Percentiles rank a stretch among this genome's conserved stretches.
These are phyloP conservation scores for Callinectes sapidus DNA, from an alignment of 2,888 invertebrate species.

Conservation along the genomic window DNA sequence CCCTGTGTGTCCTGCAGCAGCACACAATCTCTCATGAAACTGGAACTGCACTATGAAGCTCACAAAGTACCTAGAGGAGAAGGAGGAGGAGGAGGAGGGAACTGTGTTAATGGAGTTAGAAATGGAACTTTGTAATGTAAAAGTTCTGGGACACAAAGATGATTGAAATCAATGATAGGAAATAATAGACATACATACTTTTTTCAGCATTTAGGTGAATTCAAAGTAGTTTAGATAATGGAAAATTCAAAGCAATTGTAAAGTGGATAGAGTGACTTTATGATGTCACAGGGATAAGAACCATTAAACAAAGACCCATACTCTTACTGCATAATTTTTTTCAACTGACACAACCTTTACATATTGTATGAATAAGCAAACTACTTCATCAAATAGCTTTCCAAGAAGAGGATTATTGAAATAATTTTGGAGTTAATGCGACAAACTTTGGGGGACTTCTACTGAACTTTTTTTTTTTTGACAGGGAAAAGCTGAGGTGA, in stretches of 20 bases:
- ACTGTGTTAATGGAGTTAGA: neutral
- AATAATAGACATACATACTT: neutral
- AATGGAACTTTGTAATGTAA: neutral
- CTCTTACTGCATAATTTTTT: neutral
- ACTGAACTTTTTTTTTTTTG: no score
- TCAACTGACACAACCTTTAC: neutral
- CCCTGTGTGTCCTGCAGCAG: slow-evolving; percentile 84
- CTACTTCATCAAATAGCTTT: neutral
- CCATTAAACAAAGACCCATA: neutral
- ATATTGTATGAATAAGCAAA: neutral
- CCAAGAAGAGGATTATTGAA: no score
- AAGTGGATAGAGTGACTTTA: neutral
- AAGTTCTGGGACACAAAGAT: no score
- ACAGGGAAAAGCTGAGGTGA: no score
- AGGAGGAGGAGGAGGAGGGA: neutral
- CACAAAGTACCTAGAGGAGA: slow-evolving; percentile 88
- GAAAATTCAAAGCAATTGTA: neutral
- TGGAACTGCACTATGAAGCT: slow-evolving; percentile 96
- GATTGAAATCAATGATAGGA: neutral
- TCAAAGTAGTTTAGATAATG: neutral
- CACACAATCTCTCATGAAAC: slow-evolving; percentile 88
- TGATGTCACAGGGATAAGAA: neutral
- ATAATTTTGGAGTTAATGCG: no score
- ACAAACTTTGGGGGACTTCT: no score
- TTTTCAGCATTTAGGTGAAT: neutral